These are phyloP conservation scores for Calidris pugnax DNA, from an alignment of 2,113 vertebrate genomes.

Conservation along the genomic window DNA sequence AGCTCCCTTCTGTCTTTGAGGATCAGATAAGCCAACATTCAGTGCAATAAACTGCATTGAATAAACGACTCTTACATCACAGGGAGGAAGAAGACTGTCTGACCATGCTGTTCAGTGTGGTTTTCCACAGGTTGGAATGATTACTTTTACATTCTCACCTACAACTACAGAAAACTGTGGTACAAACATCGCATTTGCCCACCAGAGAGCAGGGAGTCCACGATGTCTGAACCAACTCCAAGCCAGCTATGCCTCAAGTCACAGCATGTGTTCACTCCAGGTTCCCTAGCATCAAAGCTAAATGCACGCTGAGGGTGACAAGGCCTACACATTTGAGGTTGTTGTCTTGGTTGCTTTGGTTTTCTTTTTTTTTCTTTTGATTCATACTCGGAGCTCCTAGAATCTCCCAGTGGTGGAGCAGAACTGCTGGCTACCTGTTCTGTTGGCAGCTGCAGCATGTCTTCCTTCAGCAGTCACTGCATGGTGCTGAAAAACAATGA, in stretches of 20 bases:
- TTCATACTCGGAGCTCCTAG: not conserved
- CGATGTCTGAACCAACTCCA: not conserved
- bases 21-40: not conserved
- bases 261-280: not conserved
- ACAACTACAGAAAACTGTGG: not conserved
- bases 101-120: not conserved
- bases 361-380: not conserved
- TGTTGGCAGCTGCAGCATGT: not conserved
- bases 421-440: not conserved
- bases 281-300: not conserved
- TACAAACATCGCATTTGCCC: not conserved
- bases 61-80: not conserved
- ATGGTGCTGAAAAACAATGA: not conserved
- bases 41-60: not conserved
- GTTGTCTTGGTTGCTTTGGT: not conserved
- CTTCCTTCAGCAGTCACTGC: not conserved
- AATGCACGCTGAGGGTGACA: not conserved
- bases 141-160: not conserved
- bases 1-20: not conserved
- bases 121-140: not conserved
- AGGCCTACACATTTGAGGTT: not conserved
- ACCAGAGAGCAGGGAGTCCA: not conserved
- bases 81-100: not conserved
- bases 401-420: not conserved
- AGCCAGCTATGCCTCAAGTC: not conserved